These are phyloP conservation scores for Drosophila novamexicana DNA, from an alignment of 1,140 invertebrate species.

Conservation along the genomic window DNA sequence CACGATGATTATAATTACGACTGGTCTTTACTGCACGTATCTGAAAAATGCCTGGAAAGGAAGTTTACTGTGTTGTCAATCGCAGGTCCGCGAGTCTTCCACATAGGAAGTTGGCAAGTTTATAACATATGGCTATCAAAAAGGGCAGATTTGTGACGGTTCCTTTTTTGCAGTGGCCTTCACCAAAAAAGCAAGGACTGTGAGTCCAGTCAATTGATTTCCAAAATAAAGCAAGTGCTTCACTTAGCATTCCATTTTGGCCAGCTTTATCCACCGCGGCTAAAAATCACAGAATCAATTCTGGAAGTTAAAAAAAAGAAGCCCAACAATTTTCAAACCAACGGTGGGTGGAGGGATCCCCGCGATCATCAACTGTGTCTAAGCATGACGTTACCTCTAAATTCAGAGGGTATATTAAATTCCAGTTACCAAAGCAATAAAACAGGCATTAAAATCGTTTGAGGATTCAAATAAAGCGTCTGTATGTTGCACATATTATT, in stretches of 20 bases:
- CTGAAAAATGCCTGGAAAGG: conserved; percentile 92
- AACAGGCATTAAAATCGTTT: too few relatives aligned
- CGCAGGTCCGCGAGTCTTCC: conserved; percentile 96
- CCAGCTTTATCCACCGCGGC: conserved; percentile 92
- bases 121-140: too few relatives aligned
- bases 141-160: too few relatives aligned
- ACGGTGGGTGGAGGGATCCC: conserved; percentile 98
- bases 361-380: conserved; percentile 80
- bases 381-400: conserved; percentile 24
- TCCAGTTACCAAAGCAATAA: too few relatives aligned
- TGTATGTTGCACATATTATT: too few relatives aligned
- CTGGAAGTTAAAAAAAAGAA: conserved; percentile 82
- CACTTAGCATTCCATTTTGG: not conserved
- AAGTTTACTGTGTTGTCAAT: conserved; percentile 94
- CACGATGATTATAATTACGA: conserved; percentile 99
- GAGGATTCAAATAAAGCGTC: too few relatives aligned
- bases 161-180: too few relatives aligned
- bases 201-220: too few relatives aligned
- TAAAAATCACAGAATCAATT: conserved; percentile 84
- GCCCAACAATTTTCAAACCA: conserved; percentile 88
- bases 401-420: too few relatives aligned
- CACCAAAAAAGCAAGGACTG: too few relatives aligned
- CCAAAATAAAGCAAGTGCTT: not conserved
- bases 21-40: conserved; percentile 97
- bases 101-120: conserved; percentile 97